Percentiles rank a stretch among this genome's conserved stretches.
These are phyloP conservation scores for Diachrysia chrysitis DNA, from an alignment of 2,888 invertebrate genomes.

Conservation along the genomic window DNA sequence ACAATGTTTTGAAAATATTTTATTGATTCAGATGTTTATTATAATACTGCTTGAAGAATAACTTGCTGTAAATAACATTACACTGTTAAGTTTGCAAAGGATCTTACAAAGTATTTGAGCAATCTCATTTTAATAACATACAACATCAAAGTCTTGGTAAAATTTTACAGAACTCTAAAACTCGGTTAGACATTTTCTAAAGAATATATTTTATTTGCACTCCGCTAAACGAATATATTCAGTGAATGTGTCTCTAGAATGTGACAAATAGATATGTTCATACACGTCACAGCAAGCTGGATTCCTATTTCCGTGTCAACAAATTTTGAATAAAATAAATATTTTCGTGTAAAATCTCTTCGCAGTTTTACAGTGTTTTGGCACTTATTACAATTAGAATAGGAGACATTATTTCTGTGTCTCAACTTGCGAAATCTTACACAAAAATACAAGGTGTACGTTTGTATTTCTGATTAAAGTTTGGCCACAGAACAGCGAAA, in stretches of 20 bases:
- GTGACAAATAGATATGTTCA: slow-evolving; percentile 28
- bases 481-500: slow-evolving; percentile 17
- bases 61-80: not conserved
- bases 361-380: not conserved
- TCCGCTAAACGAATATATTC: slow-evolving; percentile 24
- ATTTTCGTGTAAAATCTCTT: slow-evolving; percentile 13
- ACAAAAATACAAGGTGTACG: slow-evolving; percentile 2
- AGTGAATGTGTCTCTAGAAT: slow-evolving; percentile 16
- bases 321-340: slow-evolving; percentile 30
- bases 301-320: slow-evolving; percentile 25
- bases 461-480: slow-evolving; percentile 15
- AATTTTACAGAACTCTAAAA: not conserved
- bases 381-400: not conserved
- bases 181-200: slow-evolving; percentile 1
- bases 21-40: not conserved
- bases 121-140: not conserved
- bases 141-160: not conserved
- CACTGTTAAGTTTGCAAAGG: not conserved
- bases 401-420: not conserved
- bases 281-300: slow-evolving; percentile 16
- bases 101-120: not conserved
- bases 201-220: slow-evolving; percentile 19
- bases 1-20: not conserved
- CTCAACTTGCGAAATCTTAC: not conserved
- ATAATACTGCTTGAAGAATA: not conserved